phyloP scores from a whole-genome alignment of 1,140 invertebrate genomes.

The Formica exsecta region DNA sequence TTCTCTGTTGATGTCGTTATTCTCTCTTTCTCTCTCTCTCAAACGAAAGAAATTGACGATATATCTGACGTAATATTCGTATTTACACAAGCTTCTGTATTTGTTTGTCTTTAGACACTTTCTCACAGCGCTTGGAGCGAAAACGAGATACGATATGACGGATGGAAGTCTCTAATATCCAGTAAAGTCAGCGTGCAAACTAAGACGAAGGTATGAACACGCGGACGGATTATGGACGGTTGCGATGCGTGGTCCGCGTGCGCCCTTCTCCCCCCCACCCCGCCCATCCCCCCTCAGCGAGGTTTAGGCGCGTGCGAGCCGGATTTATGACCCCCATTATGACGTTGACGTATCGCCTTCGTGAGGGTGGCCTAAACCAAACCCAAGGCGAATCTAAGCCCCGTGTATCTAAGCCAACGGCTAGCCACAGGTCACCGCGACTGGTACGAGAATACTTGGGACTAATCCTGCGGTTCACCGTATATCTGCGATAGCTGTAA shows the following conservation, averaged over 20 bases:
- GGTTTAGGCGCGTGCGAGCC: constrained; percentile 78
- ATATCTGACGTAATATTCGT: not conserved
- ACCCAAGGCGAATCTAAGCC: constrained; percentile 78
- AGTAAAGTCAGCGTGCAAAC: constrained; percentile 74
- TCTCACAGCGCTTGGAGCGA: constrained; percentile 34
- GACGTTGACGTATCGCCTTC: constrained; percentile 82
- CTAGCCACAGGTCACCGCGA: constrained; percentile 79
- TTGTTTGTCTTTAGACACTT: constrained; percentile 22
- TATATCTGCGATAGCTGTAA: constrained; percentile 71
- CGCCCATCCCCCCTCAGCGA: constrained; percentile 62
- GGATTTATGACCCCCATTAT: constrained; percentile 83
- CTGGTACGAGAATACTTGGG: constrained; percentile 78
- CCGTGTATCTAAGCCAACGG: constrained; percentile 79
- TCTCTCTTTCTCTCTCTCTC: too few species aligned
- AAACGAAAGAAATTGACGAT: not conserved
- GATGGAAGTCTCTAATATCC: constrained; percentile 69
- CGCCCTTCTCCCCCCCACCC: constrained; percentile 15
- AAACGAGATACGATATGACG: constrained; percentile 51
- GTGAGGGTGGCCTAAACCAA: constrained; percentile 78
- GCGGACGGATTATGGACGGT: constrained; percentile 70
- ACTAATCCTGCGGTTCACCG: constrained; percentile 78
- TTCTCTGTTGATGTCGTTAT: not conserved
- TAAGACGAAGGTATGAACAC: constrained; percentile 65
- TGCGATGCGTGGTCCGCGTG: constrained; percentile 72
- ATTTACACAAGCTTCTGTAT: not conserved